Evolutionary conservation across 2,113 vertebrate species (phyloP).

Genomic region (Salvelinus alpinus): DNA sequence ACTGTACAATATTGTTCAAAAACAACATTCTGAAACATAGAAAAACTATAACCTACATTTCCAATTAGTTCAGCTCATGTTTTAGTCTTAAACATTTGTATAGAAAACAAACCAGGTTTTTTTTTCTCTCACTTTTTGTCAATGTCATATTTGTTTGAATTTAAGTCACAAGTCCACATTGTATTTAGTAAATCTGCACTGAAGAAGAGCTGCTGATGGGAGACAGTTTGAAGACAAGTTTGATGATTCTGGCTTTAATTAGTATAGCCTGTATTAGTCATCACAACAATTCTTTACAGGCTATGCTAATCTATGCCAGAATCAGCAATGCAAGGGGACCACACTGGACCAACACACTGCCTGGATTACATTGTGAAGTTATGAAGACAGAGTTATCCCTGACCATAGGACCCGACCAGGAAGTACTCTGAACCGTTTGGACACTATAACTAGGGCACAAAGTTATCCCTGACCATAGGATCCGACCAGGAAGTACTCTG

Average conservation of each 20-base stretch:
- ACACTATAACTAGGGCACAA: no score
- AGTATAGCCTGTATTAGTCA: slow-evolving; percentile 87
- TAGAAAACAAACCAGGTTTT: background rate
- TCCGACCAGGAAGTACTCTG: no score
- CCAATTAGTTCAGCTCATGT: no score
- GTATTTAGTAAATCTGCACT: background rate
- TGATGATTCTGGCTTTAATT: slow-evolving; percentile 86
- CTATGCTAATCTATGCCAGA: slow-evolving; percentile 86
- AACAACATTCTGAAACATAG: no score
- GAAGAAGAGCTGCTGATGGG: slow-evolving; percentile 13
- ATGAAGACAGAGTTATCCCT: no score
- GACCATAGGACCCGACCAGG: no score
- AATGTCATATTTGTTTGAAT: background rate
- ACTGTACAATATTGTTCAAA: no score
- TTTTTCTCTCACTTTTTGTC: background rate
- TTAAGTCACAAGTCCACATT: background rate
- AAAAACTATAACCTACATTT: no score
- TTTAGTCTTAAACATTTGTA: background rate
- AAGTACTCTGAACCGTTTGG: no score
- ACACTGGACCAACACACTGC: background rate
- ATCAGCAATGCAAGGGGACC: slow-evolving; percentile 76
- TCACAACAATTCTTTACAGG: slow-evolving; percentile 83
- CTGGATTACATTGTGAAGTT: background rate
- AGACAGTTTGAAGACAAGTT: slow-evolving; percentile 64
- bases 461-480: no score